Base-by-base conservation (phyloP, 2,797 vertebrate species). In the Poecilia picta region DNA sequence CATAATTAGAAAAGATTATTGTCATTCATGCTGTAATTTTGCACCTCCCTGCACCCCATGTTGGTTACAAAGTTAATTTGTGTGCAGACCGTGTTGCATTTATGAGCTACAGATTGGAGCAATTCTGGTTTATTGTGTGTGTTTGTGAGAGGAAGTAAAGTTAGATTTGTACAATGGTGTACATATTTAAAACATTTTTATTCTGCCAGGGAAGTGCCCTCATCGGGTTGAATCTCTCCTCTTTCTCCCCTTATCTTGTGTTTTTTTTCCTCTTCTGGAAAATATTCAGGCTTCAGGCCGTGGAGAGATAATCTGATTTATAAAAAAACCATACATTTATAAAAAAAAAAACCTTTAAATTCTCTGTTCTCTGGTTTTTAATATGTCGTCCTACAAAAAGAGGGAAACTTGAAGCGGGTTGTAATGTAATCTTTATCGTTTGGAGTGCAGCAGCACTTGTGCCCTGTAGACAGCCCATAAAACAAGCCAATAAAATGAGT, bases 181-280 rank as follows among this genome's bases (percentile, higher is more conserved):
- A 39, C 36, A 39, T 39, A 39, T 62, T 85, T 45, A 47, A 83
- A 81, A 90, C 77, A 55, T 59, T 45, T 74, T 23, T 64, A n/a
- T 74, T 71, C 74, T 90, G 68, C 74, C 79, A 71, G 74, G 45
- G 46, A 74, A 62, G 20, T 33, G 20, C 74, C 81, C 81, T 72
- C 36, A 72, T 73, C 76, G 79, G 71, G 78, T 36, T 70, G 55
- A 43, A 79, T 83, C 74, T 78, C 79, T 57, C 45, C 46, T 85
- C 36, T 84, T 57, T 79, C 23, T 28, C 28, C 85, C 15, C 78
- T 89, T 85, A 90, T 92, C 88, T 89, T 84, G 90, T 86, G 43
- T 10, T 1, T 59, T 64, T 72, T 72, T 86, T 59, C 77, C 86
- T 84, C 78, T 84, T 84, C 81, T 25, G 41, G 57, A 68, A 85